Base-by-base conservation (phyloP, 2,888 invertebrate genomes). In the Norana najaformis region DNA sequence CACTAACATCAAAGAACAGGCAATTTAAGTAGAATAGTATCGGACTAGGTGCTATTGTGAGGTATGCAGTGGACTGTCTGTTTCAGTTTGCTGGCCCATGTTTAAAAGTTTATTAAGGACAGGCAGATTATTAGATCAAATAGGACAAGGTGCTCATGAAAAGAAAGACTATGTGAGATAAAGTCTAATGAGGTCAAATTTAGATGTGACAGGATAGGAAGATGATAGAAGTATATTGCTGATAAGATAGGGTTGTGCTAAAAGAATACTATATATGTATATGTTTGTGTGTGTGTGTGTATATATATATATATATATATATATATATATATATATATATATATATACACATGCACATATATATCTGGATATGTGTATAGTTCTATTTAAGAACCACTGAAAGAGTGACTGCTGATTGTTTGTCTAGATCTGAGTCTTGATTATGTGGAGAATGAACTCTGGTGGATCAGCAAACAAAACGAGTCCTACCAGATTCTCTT, bases 391-490 rank as follows among this genome's bases (percentile, higher is more conserved):
- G 23, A 47, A 47, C 47, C 23, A 23, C 2, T 47, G 23, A 69
- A n/a, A 69, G 69, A n/a, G 69, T 69, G n/a, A 69, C 69, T 69
- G n/a, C 8, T 69, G 69, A 37, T 34, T 82, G 82, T 39, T 88
- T 41, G 92, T 92, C 37, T 95, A 96, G 96, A 96, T 94, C 94
- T 97, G 93, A 95, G 96, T 30, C 95, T 96, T 93, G 97, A 97
- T 94, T 94, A 96, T 91, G 95, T 95, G 38, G 94, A 95, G 0
- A 95, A 96, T 91, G 96, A 96, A 3, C 95, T 98, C 90, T 98
- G 97, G 95, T 98, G 97, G 96, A 96, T 97, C 5, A 96, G 96
- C 93, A 94, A 93, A 20, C 95, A 95, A 88, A 88, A 90, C 35
- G 53, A 89, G 53, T 39, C 83, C 0, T 69, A 85, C 23, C 85